Conservation (phyloP, 2,797 vertebrate species). For the Craterocephalus amniculus region DNA sequence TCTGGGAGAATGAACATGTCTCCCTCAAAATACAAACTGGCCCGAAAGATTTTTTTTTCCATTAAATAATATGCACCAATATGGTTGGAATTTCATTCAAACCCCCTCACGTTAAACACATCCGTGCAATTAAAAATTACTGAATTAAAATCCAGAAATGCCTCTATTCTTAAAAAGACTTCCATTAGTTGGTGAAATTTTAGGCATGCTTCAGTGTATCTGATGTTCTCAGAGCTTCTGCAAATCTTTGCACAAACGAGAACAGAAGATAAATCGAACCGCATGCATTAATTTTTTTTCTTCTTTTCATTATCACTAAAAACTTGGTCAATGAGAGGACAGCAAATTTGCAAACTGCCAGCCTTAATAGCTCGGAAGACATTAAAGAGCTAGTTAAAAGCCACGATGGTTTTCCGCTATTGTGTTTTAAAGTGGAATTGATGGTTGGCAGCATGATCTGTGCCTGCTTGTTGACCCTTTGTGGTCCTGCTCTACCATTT, state of each 20-base stretch:
- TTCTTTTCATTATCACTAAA: neutral
- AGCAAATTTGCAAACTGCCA: too few relatives aligned
- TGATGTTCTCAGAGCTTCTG: neutral
- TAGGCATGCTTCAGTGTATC: neutral
- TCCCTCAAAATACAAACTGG: neutral
- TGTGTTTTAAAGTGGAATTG: neutral
- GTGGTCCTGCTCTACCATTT: too few relatives aligned
- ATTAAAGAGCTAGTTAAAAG: neutral
- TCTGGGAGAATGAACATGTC: neutral
- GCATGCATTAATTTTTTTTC: neutral
- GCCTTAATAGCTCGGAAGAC: neutral
- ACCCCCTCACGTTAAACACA: neutral
- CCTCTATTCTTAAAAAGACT: neutral
- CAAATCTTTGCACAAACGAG: neutral
- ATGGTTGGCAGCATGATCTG: neutral
- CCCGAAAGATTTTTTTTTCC: too few relatives aligned
- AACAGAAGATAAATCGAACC: neutral
- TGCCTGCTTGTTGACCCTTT: neutral
- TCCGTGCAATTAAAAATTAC: neutral
- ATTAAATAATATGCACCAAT: too few relatives aligned
- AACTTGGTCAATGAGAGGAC: too few relatives aligned
- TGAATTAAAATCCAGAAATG: neutral
- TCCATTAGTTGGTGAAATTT: neutral
- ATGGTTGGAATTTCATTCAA: too few relatives aligned
- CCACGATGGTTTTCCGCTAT: neutral